Evolutionary conservation across 2,113 vertebrate genomes (phyloP).

Genomic region (Amblyornis subalaris): DNA sequence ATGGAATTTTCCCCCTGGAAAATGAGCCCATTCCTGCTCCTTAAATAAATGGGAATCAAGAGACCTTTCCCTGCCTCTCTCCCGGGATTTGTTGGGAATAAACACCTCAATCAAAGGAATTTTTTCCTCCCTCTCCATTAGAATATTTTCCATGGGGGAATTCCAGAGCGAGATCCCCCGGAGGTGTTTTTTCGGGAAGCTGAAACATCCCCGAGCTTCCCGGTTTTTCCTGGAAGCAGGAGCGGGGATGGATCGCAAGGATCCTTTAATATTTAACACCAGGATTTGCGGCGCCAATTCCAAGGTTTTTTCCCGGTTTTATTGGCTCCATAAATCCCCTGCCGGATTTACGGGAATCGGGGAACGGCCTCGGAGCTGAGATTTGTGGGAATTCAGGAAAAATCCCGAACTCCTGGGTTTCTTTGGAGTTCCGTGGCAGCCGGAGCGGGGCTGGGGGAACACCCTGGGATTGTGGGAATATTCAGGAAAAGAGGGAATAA

Average conservation of each 20-base stretch:
- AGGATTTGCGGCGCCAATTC: not conserved
- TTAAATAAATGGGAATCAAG: too few species aligned
- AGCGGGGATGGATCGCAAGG: slow-evolving; percentile 7
- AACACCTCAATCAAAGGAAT: not conserved
- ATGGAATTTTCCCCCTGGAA: not conserved
- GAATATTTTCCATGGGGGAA: not conserved
- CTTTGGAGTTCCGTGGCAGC: rapidly evolving
- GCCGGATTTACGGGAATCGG: slow-evolving; percentile 35
- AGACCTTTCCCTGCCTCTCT: too few species aligned
- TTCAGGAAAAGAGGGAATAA: not conserved
- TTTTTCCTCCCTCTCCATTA: not conserved
- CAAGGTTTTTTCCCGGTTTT: not conserved
- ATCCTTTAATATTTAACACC: slow-evolving; percentile 19
- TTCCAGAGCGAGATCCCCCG: not conserved
- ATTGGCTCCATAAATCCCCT: slow-evolving; percentile 29
- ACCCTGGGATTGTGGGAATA: not conserved
- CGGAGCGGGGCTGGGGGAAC: not conserved
- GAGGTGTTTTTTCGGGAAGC: not conserved
- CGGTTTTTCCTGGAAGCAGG: rapidly evolving
- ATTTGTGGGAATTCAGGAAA: not conserved
- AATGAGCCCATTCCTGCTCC: not conserved
- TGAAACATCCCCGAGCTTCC: not conserved
- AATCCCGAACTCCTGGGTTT: not conserved
- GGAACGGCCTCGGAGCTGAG: too few species aligned
- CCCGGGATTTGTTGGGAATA: not conserved